Evolutionary conservation across 2,113 vertebrate species (phyloP), one percentile per base, ranked within the genome.

Genomic region (Chitala chitala): DNA sequence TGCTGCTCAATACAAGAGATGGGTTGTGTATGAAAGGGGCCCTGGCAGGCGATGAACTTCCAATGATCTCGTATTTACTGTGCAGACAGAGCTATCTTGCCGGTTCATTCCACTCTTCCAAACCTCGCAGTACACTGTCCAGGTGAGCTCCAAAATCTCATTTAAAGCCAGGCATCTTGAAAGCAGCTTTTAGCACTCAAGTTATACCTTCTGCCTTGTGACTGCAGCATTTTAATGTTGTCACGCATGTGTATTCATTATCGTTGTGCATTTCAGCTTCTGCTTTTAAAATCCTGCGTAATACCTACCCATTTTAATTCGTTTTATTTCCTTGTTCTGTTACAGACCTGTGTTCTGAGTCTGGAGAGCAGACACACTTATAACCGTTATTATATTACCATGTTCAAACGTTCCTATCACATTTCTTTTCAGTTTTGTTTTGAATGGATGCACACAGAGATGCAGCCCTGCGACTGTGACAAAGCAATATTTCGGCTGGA

Each of bases 21-120:
- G 36, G 40, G 64, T n/a, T 44, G 38, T 44, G 38, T 1, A 10
- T 1, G 46, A 48, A 15, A 13, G 79, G 76, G 75, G 61, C 69
- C 75, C 76, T 72, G 82, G 83, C 75, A 78, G 78, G 82, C 82
- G 42, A 54, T 90, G 89, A 90, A 91, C 90, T 90, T 82, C 78
- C 70, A 17, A 13, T 90, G 89, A 91, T 90, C 89, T 82, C 78
- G 53, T 78, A 88, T 85, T 89, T 77, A 89, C 75, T 72, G 88
- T 83, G 89, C 81, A 80, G 76, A 38, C 81, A 81, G 78, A 73
- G 72, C 76, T 54, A 75, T 74, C 69, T 82, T 74, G 71, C 70
- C 76, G 65, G 73, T 56, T 80, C 71, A 69, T 50, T 73, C 72
- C 58, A 72, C 50, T 54, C 74, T 75, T 68, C 36, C 74, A 53